phyloP scores from a whole-genome alignment of 2,888 invertebrate genomes.

The Protonemura montana region DNA sequence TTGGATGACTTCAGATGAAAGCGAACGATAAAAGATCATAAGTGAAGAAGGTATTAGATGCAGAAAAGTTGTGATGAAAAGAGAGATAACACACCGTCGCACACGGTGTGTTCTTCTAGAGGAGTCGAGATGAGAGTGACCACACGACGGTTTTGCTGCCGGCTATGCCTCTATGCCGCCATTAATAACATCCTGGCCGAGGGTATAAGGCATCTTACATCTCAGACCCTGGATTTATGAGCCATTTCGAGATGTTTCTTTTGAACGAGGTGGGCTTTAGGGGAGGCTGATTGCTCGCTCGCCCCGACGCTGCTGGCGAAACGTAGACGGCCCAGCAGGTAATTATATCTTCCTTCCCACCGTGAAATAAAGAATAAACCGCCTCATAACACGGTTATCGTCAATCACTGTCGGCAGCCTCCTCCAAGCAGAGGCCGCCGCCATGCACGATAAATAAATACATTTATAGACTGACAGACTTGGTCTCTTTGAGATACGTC shows the following conservation, averaged over 20 bases:
- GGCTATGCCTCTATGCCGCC: constrained; percentile 45
- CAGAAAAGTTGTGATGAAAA: constrained; percentile 38
- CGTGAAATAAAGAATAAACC: constrained; percentile 54
- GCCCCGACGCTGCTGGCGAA: neutral
- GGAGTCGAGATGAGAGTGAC: constrained; percentile 40
- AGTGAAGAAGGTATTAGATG: constrained; percentile 32
- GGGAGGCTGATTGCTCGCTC: constrained; percentile 50
- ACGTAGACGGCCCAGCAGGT: constrained; percentile 53
- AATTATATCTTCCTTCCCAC: constrained; percentile 54
- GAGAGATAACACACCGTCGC: neutral
- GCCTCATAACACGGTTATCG: constrained; percentile 52
- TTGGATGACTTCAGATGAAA: constrained; percentile 46
- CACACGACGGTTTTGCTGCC: constrained; percentile 46
- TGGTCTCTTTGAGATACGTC: neutral
- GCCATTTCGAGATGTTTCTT: constrained; percentile 48
- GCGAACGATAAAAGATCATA: constrained; percentile 34
- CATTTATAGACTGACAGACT: constrained; percentile 18
- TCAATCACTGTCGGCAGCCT: constrained; percentile 51
- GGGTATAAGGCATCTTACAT: constrained; percentile 18
- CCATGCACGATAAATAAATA: constrained; percentile 46
- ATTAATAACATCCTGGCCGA: constrained; percentile 44
- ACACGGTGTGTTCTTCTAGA: neutral
- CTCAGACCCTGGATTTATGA: constrained; percentile 45
- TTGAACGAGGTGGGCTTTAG: constrained; percentile 22
- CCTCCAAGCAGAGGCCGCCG: constrained; percentile 38